A percentile compares a stretch with the other conserved stretches of the same genome.
phyloP scores from a whole-genome alignment of 2,113 vertebrate species.

The Mustelus asterias region DNA sequence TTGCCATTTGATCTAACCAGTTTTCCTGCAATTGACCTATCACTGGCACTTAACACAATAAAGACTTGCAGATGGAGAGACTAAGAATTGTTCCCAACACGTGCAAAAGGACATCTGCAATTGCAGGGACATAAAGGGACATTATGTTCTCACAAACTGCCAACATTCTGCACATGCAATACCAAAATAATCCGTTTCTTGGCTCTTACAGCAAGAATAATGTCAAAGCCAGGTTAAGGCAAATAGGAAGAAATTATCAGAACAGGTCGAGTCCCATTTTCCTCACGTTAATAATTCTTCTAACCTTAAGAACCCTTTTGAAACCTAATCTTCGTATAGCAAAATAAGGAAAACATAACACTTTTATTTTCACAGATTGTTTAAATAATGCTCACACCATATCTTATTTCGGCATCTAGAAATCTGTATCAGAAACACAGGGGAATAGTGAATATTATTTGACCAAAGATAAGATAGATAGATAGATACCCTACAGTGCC shows the following conservation, averaged over 20 bases:
- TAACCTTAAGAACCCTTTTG: not conserved
- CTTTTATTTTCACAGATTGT: not conserved
- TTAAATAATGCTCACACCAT: not conserved
- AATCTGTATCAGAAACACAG: not conserved
- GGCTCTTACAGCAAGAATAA: not conserved
- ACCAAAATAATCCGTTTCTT: not conserved
- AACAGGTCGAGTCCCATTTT: not conserved
- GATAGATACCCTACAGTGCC: no score
- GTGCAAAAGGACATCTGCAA: not conserved
- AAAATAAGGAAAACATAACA: not conserved
- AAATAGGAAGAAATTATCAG: not conserved
- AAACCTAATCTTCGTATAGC: no score
- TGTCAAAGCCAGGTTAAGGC: not conserved
- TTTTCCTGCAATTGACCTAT: not conserved
- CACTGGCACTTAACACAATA: not conserved
- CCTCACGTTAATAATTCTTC: not conserved
- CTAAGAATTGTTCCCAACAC: not conserved
- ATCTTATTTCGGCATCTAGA: not conserved
- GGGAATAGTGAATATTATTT: not conserved
- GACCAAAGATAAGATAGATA: not conserved
- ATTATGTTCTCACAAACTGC: not conserved
- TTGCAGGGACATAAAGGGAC: not conserved
- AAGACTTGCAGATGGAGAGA: not conserved
- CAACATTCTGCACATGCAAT: not conserved
- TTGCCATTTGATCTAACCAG: not conserved